Evolutionary conservation across 2,113 vertebrate species (phyloP).

Genomic region (Cyrtonyx montezumae): DNA sequence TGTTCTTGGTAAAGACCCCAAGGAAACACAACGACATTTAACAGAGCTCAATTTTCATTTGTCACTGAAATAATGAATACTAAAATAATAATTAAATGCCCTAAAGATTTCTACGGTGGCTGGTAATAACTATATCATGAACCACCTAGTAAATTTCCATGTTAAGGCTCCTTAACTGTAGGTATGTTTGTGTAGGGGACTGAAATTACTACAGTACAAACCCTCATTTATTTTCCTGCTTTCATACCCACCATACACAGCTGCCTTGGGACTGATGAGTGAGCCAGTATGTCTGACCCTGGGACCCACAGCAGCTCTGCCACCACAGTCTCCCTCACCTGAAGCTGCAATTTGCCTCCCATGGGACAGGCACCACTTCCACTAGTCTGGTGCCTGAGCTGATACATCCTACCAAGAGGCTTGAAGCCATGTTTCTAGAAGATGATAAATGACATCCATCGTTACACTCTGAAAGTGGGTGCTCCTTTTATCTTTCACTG

Average conservation of each 20-base stretch:
- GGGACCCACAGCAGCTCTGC: neutral
- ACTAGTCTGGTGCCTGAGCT: neutral
- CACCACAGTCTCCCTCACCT: neutral
- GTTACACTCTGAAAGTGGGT: neutral
- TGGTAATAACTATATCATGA: slow-evolving; percentile 16
- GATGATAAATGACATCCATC: neutral
- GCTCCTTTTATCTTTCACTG: neutral
- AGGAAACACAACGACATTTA: slow-evolving; percentile 48
- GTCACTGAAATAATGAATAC: slow-evolving; percentile 26
- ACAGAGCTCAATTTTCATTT: slow-evolving; percentile 40
- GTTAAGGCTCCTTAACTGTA: neutral
- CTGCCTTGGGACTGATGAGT: neutral
- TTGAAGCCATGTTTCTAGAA: neutral
- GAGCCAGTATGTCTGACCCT: neutral
- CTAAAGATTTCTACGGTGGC: neutral
- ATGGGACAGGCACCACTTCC: neutral
- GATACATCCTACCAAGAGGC: neutral
- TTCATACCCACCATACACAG: accelerated
- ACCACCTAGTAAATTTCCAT: neutral
- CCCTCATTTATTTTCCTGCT: neutral
- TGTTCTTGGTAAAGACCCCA: neutral
- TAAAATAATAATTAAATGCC: slow-evolving; percentile 39
- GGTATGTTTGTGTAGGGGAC: neutral
- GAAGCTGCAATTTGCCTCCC: neutral
- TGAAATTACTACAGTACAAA: neutral